Evolutionary conservation across 2,797 vertebrate species (phyloP), one percentile per base, ranked within the genome.

Genomic region (Microchirus variegatus): DNA sequence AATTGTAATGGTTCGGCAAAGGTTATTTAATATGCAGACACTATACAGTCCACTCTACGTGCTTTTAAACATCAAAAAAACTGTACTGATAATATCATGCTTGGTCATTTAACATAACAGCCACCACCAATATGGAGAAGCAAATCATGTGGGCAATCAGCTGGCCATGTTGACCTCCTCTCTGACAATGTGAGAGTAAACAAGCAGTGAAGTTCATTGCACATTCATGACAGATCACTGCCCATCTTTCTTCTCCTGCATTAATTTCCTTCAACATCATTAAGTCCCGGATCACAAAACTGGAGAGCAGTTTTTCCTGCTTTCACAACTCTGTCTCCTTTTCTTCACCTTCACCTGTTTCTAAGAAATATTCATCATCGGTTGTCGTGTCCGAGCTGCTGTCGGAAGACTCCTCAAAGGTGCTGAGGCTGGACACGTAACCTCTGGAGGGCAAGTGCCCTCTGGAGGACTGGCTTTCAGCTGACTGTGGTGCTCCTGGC

Each of bases 311-410:
- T 41, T 60, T 60, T n/a, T 41, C 59, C 42, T 36, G 13, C 42
- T 56, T 59, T 91, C 58, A 99, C 10, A 99, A 86, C 87, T 97
- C 96, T 0, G 96, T 97, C 78, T 99, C 97, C 75, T 94, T 95
- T 59, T 96, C 95, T 26, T 82, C 75, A 38, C 91, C 92, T 16
- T 80, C 82, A 22, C 74, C 84, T 45, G 70, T 66, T 52, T 95
- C 92, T 54, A 98, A 85, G 79, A 95, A 98, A 78, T 99, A 99
- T 60, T 99, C 97, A 42, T 98, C 97, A 48, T 98, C 97, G 0
- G 97, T 98, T 19, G 96, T 99, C 0, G 96, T 96, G 91, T 93
- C 91, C 9, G 93, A 92, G 76, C 63, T 70, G 64, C 82, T 83
- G 82, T 89, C 87, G 13, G 89, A 85, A 5, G 81, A 94, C 48